Evolutionary conservation across 2,797 vertebrate species (phyloP), one percentile per base, ranked within the genome.

Genomic region (Brachyrhaphis roseni): DNA sequence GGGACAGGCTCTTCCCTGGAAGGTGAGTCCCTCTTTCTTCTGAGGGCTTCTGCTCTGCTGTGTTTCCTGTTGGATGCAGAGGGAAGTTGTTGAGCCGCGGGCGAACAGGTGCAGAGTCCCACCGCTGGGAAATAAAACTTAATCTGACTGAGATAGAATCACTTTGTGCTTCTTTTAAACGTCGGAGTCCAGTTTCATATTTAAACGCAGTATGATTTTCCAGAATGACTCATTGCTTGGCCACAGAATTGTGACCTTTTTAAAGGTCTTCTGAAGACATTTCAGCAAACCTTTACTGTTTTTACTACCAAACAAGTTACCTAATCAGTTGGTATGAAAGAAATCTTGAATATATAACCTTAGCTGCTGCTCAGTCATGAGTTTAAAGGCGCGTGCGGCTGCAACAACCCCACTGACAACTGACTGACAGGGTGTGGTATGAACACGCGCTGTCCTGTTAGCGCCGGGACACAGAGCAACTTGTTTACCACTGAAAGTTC

Each of bases 31-130:
- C 46, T 78, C 39, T 23, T 36, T 64, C 59, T 4, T 77, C 11
- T 79, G 6, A 79, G 20, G 64, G 75, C 78, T 88, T 78, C 86
- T 73, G 83, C 74, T 74, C 47, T 74, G 47, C 51, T 10, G 53
- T n/a, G 39, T 75, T 77, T 59, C 4, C 66, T 72, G 80, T 51
- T 34, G 81, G 90, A 91, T 88, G 91, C 80, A 84, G 82, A n/a
- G 62, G 46, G 77, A 78, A 71, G 80, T 76, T 57, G 73, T 73
- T 36, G 43, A 81, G 71, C 74, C 75, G 77, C 49, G 72, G 82
- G 81, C 87, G 86, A 92, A 95, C 95, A 96, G 95, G 95, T 96
- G 95, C 93, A 91, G 82, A 80, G 82, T 87, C 91, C 89, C 88
- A 81, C 79, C 81, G 77, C 70, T 82, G 88, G 84, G 79, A 84